These are phyloP conservation scores for Drosophila suzukii DNA, from an alignment of 1,140 invertebrate species.

Conservation along the genomic window DNA sequence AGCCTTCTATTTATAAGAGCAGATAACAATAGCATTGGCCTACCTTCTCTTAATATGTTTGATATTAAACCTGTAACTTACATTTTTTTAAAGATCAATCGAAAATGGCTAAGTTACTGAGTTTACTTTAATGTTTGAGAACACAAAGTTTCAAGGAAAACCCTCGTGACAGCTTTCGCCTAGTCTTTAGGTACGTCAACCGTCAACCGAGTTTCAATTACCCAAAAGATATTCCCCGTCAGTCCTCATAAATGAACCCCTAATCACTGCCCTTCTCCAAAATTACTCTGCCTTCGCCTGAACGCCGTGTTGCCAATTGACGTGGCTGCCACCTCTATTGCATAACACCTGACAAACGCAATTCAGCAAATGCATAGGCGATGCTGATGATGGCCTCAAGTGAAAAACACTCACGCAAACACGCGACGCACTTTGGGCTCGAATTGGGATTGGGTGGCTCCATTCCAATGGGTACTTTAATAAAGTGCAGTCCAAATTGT, in stretches of 20 bases:
- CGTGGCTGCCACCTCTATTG: slow-evolving; percentile 31
- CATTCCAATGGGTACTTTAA: slow-evolving; percentile 49
- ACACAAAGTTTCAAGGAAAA: too few species aligned
- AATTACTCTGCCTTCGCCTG: slow-evolving; percentile 5
- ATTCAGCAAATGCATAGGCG: slow-evolving; percentile 21
- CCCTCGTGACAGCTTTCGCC: too few species aligned
- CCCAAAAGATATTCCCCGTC: neutral
- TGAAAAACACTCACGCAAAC: slow-evolving; percentile 65
- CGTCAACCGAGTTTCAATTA: neutral
- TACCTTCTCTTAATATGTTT: too few species aligned
- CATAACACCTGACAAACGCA: slow-evolving; percentile 52
- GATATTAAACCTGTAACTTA: too few species aligned
- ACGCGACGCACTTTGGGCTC: slow-evolving; percentile 36
- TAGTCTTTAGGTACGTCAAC: neutral
- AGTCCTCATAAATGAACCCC: neutral
- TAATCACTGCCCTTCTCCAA: neutral
- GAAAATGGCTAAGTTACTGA: too few species aligned
- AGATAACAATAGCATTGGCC: too few species aligned
- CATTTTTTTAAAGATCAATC: too few species aligned
- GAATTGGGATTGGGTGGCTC: slow-evolving; percentile 22
- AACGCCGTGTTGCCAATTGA: slow-evolving; percentile 23
- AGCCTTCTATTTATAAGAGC: too few species aligned
- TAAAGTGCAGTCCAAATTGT: slow-evolving; percentile 76
- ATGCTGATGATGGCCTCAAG: slow-evolving; percentile 45
- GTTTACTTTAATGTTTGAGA: too few species aligned